Conservation (phyloP, 64 coral and sea anemone species). For the Astreopora myriophthalma region DNA sequence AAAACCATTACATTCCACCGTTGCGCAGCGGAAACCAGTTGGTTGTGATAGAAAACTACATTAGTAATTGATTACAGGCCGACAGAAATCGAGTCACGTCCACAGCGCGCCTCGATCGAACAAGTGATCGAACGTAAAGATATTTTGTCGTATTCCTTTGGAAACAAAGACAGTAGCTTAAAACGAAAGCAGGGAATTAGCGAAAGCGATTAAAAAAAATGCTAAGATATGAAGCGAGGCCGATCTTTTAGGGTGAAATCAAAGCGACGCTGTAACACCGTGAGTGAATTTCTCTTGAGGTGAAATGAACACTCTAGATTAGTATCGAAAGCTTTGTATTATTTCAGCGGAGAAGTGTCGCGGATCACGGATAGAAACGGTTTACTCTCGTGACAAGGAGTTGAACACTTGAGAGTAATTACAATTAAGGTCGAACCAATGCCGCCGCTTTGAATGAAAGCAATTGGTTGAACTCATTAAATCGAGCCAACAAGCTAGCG, state of each 20-base stretch:
- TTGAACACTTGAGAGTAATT: conserved; percentile 70
- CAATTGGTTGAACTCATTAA: conserved; percentile 90
- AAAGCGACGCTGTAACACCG: background rate
- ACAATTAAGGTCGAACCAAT: conserved; percentile 74
- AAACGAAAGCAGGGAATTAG: conserved; percentile 12
- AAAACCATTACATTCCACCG: conserved; percentile 48
- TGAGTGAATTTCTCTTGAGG: background rate
- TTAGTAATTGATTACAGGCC: conserved; percentile 81
- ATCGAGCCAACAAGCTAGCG: conserved; percentile 82
- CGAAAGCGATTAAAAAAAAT: background rate
- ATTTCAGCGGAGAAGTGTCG: background rate
- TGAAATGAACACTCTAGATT: conserved; percentile 26
- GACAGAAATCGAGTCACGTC: conserved; percentile 1
- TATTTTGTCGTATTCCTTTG: background rate
- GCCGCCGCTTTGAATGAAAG: conserved; percentile 84
- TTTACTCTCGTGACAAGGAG: conserved; percentile 68
- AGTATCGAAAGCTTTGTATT: background rate
- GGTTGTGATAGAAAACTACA: conserved; percentile 74
- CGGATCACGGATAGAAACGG: background rate
- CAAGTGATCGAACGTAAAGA: background rate
- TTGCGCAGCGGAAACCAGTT: conserved; percentile 54
- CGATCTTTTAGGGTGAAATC: background rate
- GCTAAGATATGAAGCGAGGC: background rate
- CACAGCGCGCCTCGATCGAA: background rate
- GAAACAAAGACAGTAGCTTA: conserved; percentile 9